Evolutionary conservation across 2,113 vertebrate genomes (phyloP).

Genomic region (Phaethornis superciliosus): DNA sequence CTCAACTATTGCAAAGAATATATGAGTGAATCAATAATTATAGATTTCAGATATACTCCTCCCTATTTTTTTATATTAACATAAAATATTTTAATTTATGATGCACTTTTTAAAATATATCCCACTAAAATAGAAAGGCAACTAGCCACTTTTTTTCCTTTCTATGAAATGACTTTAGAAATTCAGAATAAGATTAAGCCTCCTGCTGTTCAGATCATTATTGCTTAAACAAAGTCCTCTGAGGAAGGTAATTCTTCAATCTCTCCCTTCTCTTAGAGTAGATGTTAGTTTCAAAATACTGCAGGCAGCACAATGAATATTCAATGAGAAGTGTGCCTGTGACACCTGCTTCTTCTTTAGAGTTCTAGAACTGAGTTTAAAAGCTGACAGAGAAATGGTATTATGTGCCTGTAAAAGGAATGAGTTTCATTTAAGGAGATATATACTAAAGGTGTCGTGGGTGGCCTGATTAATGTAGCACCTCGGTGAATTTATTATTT

Average conservation of each 20-base stretch:
- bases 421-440: conserved; percentile 58
- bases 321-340: conserved; percentile 35
- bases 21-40: background rate
- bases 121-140: background rate
- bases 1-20: too few species aligned
- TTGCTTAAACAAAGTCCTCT: background rate
- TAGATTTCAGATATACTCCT: background rate
- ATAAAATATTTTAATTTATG: background rate
- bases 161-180: background rate
- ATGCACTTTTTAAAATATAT: background rate
- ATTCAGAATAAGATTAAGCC: background rate
- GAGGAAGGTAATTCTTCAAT: background rate
- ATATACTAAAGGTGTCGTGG: conserved; percentile 46
- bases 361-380: conserved; percentile 43
- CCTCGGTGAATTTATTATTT: conserved; percentile 60
- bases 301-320: conserved; percentile 42
- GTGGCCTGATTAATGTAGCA: conserved; percentile 48
- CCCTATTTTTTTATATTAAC: background rate
- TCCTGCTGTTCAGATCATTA: conserved; percentile 18
- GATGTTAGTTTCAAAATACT: conserved; percentile 31
- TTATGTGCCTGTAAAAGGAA: conserved; percentile 53
- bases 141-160: background rate
- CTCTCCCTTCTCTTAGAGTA: background rate
- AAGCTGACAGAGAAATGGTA: conserved; percentile 31
- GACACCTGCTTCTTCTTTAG: conserved; percentile 19